Percentiles rank a stretch among this genome's conserved stretches.
phyloP scores from a whole-genome alignment of 2,888 invertebrate genomes.

The Scaptomyza reducta region DNA sequence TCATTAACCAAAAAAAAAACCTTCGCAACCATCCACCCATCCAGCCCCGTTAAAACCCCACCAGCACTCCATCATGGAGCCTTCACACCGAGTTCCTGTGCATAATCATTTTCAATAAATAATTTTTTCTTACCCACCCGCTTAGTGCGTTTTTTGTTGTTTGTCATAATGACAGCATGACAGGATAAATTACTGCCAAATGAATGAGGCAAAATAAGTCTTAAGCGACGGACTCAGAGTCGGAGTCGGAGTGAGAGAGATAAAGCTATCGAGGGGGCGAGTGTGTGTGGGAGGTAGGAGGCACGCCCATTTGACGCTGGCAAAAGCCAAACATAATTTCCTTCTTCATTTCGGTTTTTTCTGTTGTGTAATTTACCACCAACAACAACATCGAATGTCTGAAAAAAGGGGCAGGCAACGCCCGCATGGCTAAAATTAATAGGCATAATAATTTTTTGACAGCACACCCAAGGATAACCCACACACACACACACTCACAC shows the following conservation, averaged over 20 bases:
- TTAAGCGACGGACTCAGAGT: slow-evolving; percentile 61
- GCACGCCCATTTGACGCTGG: slow-evolving; percentile 78
- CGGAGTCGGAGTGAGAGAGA: not conserved
- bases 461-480: slow-evolving; percentile 82
- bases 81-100: slow-evolving; percentile 39
- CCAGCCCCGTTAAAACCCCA: not conserved
- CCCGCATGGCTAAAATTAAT: slow-evolving; percentile 82
- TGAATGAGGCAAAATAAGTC: slow-evolving; percentile 81
- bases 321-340: slow-evolving; percentile 78
- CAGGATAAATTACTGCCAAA: slow-evolving; percentile 84
- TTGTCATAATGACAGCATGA: slow-evolving; percentile 83
- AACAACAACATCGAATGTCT: slow-evolving; percentile 24
- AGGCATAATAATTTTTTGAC: slow-evolving; percentile 84
- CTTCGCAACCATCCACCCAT: not conserved
- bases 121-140: slow-evolving; percentile 58
- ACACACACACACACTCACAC: slow-evolving; percentile 24
- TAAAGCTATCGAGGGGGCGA: not conserved
- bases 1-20: slow-evolving; percentile 61
- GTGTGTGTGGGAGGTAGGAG: slow-evolving; percentile 27
- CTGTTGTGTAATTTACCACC: slow-evolving; percentile 79
- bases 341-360: not conserved
- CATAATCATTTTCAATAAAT: slow-evolving; percentile 79
- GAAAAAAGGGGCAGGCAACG: slow-evolving; percentile 35
- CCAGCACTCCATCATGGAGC: slow-evolving; percentile 15
- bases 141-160: slow-evolving; percentile 62